Conservation (phyloP, 2,797 vertebrate genomes). For the Xerus rutilus region DNA sequence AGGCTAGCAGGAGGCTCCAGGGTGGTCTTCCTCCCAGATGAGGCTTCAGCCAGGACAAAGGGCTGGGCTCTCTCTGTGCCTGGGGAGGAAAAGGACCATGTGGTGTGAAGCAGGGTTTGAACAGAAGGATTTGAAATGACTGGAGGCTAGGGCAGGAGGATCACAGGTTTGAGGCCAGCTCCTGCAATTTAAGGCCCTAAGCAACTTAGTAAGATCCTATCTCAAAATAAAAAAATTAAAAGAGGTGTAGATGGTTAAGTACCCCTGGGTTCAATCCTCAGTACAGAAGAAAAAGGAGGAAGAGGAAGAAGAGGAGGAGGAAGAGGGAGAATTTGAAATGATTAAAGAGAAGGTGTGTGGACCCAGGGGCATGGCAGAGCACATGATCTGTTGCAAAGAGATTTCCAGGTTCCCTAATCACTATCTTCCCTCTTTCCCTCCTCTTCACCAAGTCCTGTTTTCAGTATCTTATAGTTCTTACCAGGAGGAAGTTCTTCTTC, state of each 20-base stretch:
- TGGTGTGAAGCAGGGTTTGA: not conserved
- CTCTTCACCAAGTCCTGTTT: no score
- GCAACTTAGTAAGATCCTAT: no score
- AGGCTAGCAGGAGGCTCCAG: not conserved
- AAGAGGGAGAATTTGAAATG: not conserved
- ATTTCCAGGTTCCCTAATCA: not conserved
- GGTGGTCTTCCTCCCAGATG: not conserved
- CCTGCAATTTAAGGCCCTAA: no score
- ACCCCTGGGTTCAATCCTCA: no score
- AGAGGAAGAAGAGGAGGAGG: no score
- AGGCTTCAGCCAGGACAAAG: not conserved
- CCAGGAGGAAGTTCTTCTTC: not conserved
- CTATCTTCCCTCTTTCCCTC: not conserved
- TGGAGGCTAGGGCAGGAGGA: no score
- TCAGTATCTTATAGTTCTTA: not conserved
- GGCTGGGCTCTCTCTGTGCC: not conserved
- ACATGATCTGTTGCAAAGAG: no score
- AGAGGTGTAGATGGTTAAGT: no score
- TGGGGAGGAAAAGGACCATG: not conserved
- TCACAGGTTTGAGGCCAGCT: no score
- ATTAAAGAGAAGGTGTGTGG: not conserved
- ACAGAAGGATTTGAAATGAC: not conserved
- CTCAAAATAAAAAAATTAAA: no score
- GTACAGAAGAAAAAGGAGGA: no score
- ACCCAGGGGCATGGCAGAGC: fast-evolving